Base-by-base conservation (phyloP, 2,888 invertebrate species). In the Caenorhabditis virilis region DNA sequence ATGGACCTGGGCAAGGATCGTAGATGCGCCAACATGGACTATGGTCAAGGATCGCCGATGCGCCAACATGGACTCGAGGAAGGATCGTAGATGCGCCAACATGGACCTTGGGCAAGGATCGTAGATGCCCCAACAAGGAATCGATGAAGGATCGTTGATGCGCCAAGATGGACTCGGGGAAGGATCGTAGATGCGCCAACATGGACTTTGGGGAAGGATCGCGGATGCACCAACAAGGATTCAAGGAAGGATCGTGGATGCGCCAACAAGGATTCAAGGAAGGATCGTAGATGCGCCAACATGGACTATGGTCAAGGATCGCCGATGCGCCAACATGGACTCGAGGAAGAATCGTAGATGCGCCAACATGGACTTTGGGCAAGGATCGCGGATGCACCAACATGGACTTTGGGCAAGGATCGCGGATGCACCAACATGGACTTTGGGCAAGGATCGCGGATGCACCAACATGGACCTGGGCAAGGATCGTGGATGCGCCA, bases 21-120 rank as follows among this genome's bases (percentile, higher is more conserved):
- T n/a, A 42, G 42, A 22, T 18, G 42, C 42, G 42, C 30, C 30
- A 30, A 30, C 30, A 30, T 30, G 30, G 30, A 30, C 13, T 30
- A 30, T 30, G 30, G 30, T 9, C 13, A 6, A 13, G 30, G 13
- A 9, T 6, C 6, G 13, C 7, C 7, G 30, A 30, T 30, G 30
- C 30, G 30, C 30, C 30, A 30, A 30, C 30, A 30, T 13, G 30
- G 30, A 30, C 13, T 13, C 6, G 6, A 30, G 6, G 45, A 45
- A 9, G 46, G 9, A 15, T 16, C 2, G 27, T 5, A 7, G 48
- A 33, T 47, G 22, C 35, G 33, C 7, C 33, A 47, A 30, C 27
- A 46, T 27, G 16, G 46, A 46, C 2, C 18, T 20, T 6, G 13
- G 6, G 30, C 7, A 30, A 30, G 7, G 18, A 18, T 15, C 22